Percentiles rank a stretch among this genome's conserved stretches.
phyloP scores from a whole-genome alignment of 2,888 invertebrate species.

The Agriopis aurantiaria region DNA sequence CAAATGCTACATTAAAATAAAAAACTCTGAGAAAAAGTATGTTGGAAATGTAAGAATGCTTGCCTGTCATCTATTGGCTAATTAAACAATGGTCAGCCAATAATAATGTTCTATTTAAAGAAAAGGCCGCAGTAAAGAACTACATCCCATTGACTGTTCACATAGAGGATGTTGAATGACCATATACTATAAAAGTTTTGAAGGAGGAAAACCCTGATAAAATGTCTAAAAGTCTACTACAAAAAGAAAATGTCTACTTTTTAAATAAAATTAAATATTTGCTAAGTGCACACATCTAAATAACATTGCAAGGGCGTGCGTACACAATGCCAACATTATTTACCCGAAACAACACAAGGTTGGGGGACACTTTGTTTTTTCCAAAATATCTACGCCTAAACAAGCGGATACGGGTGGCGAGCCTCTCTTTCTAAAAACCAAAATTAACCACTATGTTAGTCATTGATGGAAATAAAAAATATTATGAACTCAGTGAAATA shows the following conservation, averaged over 20 bases:
- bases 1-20: no score
- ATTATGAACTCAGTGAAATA: constrained; percentile 38
- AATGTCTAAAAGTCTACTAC: no score
- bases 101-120: no score
- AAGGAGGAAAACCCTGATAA: no score
- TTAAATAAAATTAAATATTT: not conserved
- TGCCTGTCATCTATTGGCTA: not conserved
- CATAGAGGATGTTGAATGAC: no score
- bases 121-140: no score
- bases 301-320: constrained; percentile 58
- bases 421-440: constrained; percentile 82
- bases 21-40: not conserved
- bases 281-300: constrained; percentile 48
- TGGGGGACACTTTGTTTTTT: constrained; percentile 81
- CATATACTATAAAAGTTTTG: no score
- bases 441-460: constrained; percentile 67
- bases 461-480: constrained; percentile 30
- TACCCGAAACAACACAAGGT: constrained; percentile 76
- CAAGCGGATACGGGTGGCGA: constrained; percentile 81
- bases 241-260: not conserved
- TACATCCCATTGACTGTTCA: no score
- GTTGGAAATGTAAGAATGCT: not conserved
- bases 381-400: constrained; percentile 84
- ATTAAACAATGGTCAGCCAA: no score
- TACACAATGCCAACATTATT: constrained; percentile 68